Percentiles rank a stretch among this genome's conserved stretches.
Conservation (phyloP, 1,140 invertebrate species). For the Tetragonula clypearis region DNA sequence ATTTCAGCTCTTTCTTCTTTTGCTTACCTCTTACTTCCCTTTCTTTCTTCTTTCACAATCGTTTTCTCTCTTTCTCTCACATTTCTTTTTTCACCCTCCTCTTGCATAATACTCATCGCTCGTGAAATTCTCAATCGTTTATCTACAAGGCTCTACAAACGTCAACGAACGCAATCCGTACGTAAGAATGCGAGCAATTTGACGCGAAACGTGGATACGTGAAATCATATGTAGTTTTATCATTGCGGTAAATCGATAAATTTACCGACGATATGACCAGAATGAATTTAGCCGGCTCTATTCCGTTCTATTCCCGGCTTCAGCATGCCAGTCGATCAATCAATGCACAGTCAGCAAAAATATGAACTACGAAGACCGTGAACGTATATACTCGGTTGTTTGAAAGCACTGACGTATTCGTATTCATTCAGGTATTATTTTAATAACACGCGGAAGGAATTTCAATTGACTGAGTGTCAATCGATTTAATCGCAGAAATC, state of each 20-base stretch:
- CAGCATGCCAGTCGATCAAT: no score
- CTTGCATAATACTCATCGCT: background rate
- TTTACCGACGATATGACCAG: background rate
- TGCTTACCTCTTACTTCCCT: background rate
- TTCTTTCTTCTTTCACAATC: background rate
- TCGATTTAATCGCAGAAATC: no score
- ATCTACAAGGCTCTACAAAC: background rate
- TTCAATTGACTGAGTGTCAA: no score
- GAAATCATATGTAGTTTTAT: slow-evolving; percentile 5
- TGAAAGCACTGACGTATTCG: background rate
- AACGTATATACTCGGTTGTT: background rate
- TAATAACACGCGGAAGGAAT: no score
- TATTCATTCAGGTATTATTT: no score
- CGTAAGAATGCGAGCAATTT: background rate
- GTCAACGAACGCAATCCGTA: background rate
- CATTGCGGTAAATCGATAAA: slow-evolving; percentile 16
- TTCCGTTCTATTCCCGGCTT: background rate
- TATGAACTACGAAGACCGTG: background rate
- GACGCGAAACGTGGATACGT: background rate
- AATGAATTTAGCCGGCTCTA: background rate
- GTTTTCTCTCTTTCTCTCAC: background rate
- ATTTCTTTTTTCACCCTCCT: background rate
- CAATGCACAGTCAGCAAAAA: background rate
- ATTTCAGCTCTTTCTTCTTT: background rate
- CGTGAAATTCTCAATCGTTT: no score